A percentile compares a stretch with the other conserved stretches of the same genome.
phyloP scores from a whole-genome alignment of 2,797 vertebrate species.

The Notolabrus celidotus region DNA sequence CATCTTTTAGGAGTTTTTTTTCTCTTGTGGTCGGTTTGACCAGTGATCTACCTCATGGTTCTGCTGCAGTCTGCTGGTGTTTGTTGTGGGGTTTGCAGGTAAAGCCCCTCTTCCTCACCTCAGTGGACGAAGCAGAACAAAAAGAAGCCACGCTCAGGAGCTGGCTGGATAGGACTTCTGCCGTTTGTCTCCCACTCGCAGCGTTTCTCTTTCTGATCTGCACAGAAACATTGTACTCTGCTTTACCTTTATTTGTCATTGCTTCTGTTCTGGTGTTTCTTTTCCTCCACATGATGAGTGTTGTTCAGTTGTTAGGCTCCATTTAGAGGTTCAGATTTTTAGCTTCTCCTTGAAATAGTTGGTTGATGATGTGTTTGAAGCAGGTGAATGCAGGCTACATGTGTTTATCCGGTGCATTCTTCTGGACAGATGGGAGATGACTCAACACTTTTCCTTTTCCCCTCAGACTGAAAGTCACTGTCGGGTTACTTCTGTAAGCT shows the following conservation, averaged over 20 bases:
- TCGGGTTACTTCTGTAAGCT: slow-evolving; percentile 42
- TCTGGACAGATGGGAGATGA: slow-evolving; percentile 41
- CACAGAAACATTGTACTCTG: slow-evolving; percentile 87
- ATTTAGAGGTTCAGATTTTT: slow-evolving; percentile 67
- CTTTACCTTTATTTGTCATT: slow-evolving; percentile 66
- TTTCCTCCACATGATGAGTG: slow-evolving; percentile 44
- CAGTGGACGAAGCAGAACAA: slow-evolving; percentile 91
- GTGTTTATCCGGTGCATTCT: slow-evolving; percentile 51
- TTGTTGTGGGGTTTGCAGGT: slow-evolving; percentile 94
- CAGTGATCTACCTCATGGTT: slow-evolving; percentile 99
- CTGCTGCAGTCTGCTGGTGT: slow-evolving; percentile 89
- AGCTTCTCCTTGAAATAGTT: slow-evolving; percentile 90
- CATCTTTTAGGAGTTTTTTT: slow-evolving; percentile 88
- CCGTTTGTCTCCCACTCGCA: slow-evolving; percentile 68
- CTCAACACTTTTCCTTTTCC: slow-evolving; percentile 40
- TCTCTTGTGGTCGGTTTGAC: slow-evolving; percentile 95
- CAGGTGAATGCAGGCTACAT: slow-evolving; percentile 55
- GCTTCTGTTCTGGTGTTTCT: slow-evolving; percentile 58
- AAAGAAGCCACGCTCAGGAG: slow-evolving; percentile 94
- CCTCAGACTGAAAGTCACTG: slow-evolving; percentile 33
- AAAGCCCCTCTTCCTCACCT: slow-evolving; percentile 91
- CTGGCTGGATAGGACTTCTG: slow-evolving; percentile 89
- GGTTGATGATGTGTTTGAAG: slow-evolving; percentile 89
- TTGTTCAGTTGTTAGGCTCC: slow-evolving; percentile 70
- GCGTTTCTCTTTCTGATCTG: slow-evolving; percentile 75